Evolutionary conservation across 2,797 vertebrate species (phyloP).

Genomic region (Molothrus ater): DNA sequence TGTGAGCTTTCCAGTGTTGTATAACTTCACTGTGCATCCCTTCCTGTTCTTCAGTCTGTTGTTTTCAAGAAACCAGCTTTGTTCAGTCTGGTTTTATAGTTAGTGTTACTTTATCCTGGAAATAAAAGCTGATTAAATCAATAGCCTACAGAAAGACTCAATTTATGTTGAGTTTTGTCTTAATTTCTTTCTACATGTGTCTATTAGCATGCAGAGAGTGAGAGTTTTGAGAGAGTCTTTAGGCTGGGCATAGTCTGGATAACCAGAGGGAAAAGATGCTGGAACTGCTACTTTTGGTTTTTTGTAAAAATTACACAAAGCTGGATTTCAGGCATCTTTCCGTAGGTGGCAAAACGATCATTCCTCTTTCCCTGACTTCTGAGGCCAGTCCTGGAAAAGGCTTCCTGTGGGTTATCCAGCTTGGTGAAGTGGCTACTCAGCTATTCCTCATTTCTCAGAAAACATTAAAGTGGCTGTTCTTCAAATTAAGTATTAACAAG

Average conservation of each 20-base stretch:
- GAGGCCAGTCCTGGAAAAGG: not conserved
- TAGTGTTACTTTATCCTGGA: constrained; percentile 30
- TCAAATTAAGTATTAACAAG: constrained; percentile 48
- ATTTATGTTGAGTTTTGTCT: constrained; percentile 3
- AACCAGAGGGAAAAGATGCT: not conserved
- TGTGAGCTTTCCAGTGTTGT: not conserved
- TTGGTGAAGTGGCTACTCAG: constrained; percentile 5
- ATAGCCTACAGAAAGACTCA: not conserved
- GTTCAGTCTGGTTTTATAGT: constrained; percentile 5
- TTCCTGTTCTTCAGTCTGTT: not conserved
- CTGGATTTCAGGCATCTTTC: not conserved
- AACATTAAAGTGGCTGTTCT: constrained; percentile 27
- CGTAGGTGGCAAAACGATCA: not conserved
- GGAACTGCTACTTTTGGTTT: not conserved
- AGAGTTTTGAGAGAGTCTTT: not conserved
- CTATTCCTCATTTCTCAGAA: constrained; percentile 30
- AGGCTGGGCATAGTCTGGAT: not conserved
- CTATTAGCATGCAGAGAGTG: not conserved
- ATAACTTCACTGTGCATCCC: not conserved
- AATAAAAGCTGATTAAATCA: constrained; percentile 32
- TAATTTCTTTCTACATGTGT: not conserved
- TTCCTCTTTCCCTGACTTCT: not conserved
- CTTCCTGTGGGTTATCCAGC: not conserved
- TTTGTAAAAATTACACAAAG: not conserved
- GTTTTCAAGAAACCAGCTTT: constrained; percentile 8